A percentile compares a stretch with the other conserved stretches of the same genome.
Evolutionary conservation across 2,888 invertebrate species (phyloP).

Genomic region (Saturnia japonica): DNA sequence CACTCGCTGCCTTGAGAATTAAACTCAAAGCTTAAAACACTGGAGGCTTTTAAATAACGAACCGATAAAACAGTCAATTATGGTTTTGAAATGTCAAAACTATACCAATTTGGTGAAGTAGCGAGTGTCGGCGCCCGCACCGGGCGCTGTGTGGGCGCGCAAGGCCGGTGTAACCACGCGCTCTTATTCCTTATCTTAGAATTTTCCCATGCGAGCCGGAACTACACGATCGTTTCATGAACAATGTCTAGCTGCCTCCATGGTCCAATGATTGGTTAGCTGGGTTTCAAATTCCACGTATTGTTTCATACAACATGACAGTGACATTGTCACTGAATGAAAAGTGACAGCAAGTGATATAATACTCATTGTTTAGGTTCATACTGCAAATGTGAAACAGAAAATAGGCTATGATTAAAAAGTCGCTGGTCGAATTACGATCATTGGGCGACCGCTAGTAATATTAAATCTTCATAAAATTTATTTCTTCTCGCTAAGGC

Average conservation of each 20-base stretch:
- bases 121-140: neutral
- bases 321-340: too few species aligned
- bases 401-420: too few species aligned
- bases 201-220: conserved; percentile 19
- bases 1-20: neutral
- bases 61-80: neutral
- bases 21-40: neutral
- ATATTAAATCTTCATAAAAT: too few species aligned
- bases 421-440: too few species aligned
- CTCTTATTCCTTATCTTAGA: conserved; percentile 8
- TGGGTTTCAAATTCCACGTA: neutral
- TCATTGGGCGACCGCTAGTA: too few species aligned
- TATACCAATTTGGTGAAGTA: conserved; percentile 4
- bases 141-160: neutral
- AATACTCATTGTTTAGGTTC: too few species aligned
- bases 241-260: neutral
- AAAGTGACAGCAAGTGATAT: too few species aligned
- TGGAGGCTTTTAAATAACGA: neutral
- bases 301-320: neutral
- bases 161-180: conserved; percentile 5
- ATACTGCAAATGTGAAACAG: too few species aligned
- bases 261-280: neutral
- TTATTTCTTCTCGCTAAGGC: too few species aligned
- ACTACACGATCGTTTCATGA: neutral
- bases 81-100: conserved; percentile 6